Base-by-base conservation (phyloP, 2,797 vertebrate genomes). In the Sphaeramia orbicularis region DNA sequence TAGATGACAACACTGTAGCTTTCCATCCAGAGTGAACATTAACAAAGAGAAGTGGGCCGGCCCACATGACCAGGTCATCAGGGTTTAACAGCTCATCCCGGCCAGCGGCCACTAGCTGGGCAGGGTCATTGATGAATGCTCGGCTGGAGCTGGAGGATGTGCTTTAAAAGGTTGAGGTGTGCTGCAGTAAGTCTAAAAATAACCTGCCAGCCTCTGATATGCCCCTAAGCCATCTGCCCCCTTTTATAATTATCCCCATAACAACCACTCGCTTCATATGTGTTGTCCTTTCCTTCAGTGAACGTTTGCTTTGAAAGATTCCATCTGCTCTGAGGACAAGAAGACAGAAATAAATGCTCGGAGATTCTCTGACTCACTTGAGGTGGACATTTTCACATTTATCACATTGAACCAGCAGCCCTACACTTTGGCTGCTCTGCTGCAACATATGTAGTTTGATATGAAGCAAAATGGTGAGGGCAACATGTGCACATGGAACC, bases 191-290 rank as follows among this genome's bases (percentile, higher is more conserved):
- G 63, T 72, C 91, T 92, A 91, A 92, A 93, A 92, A 93, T 91
- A 93, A 82, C 84, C 66, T 8, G 48, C 19, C 62, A 58, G 80
- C 71, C 77, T 81, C 81, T 54, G 62, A 86, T 80, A 83, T 65
- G 52, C 77, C 82, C 81, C 50, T 14, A 49, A 85, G 82, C 84
- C 90, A 90, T 87, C 88, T 91, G 89, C 78, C 84, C 77, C 81
- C 49, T 73, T 86, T 89, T 81, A 85, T 75, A 89, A 89, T 81
- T 65, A 89, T 92, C 83, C 83, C 88, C 86, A 86, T 89, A 92
- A 93, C 90, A 90, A 91, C 90, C 78, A 69, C 82, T 86, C 82
- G 36, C 65, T 73, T 76, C 78, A 86, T 83, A 71, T 78, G 74
- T 55, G 80, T 84, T 71, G 69, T 86, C 67, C 83, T 82, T 67